Base-by-base conservation (phyloP, 64 coral and sea anemone species). In the Porites australiensis region DNA sequence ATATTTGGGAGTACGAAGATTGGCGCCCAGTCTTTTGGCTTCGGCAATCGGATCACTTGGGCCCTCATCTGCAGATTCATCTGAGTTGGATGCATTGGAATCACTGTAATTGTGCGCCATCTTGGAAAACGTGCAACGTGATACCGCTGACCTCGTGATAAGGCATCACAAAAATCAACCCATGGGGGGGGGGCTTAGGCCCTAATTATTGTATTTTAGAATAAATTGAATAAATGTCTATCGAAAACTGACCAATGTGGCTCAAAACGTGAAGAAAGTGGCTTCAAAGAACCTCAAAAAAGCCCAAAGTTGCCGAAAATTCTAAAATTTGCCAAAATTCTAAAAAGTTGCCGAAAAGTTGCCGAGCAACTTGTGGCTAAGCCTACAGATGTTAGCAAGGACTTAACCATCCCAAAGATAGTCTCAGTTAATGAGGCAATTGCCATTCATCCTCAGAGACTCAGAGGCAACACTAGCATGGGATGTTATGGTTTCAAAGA, bases 21-120 rank as follows among this genome's bases (percentile, higher is more conserved):
- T 91, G 57, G 89, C 64, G 16, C 89, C 77, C 54, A 82, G 76
- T 59, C 89, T 91, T 91, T 71, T 82, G 52, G 89, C 89, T 90
- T 90, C 89, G 0, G 76, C 64, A 46, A 90, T 90, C 54, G 89
- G 89, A 81, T 68, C 57, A 81, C 13, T 91, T 81, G 58, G 47
- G 63, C 70, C 89, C 19, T 70, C 54, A 48, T 87, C 62, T 83
- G 57, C 79, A 87, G 83, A 87, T 68, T 70, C 50, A 68, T 68
- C 44, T 70, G 60, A 87, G 83, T 78, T 89, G 72, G 87, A 89
- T 70, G 63, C 53, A 78, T 77, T 89, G 27, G 86, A 88, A 88
- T 88, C 86, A 88, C 86, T 88, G 44, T 86, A 86, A 72, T 54
- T 64, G 70, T 78, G 73, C 87, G 87, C 72, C 50, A 89, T 89